Conservation (phyloP, 2,113 vertebrate species). For the Zosterops hypoxanthus region DNA sequence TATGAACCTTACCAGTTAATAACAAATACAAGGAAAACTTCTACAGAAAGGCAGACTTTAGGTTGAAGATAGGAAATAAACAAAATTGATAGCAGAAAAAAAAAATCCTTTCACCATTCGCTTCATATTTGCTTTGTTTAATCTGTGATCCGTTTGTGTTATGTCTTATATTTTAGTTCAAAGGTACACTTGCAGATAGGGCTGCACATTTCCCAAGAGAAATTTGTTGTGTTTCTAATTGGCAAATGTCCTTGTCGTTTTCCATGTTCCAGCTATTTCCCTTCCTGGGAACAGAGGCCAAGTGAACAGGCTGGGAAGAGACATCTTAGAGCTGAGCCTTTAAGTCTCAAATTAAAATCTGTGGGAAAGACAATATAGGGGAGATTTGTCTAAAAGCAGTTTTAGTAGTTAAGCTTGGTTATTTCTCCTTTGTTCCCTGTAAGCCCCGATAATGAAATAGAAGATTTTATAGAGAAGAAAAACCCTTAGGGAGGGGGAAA, state of each 20-base stretch:
- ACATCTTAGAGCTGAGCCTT: background rate
- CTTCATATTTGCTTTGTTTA: background rate
- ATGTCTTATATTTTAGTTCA: background rate
- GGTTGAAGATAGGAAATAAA: background rate
- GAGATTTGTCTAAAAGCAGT: background rate
- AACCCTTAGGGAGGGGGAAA: background rate
- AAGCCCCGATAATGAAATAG: background rate
- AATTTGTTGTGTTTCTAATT: background rate
- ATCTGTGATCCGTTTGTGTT: background rate
- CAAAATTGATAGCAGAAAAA: background rate
- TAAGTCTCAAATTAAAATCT: background rate
- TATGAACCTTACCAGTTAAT: background rate
- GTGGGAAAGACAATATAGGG: background rate
- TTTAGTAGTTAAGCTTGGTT: background rate
- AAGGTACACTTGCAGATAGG: background rate
- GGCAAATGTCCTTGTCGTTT: background rate
- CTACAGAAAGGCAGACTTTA: background rate
- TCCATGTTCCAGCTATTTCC: background rate
- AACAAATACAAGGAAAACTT: background rate
- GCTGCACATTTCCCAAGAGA: background rate
- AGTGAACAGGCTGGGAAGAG: background rate
- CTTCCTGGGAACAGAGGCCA: background rate
- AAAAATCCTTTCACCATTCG: background rate
- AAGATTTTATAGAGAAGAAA: constrained; percentile 13
- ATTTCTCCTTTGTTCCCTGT: background rate